Base-by-base conservation (phyloP, 2,888 invertebrate species). In the Clunio marinus region DNA sequence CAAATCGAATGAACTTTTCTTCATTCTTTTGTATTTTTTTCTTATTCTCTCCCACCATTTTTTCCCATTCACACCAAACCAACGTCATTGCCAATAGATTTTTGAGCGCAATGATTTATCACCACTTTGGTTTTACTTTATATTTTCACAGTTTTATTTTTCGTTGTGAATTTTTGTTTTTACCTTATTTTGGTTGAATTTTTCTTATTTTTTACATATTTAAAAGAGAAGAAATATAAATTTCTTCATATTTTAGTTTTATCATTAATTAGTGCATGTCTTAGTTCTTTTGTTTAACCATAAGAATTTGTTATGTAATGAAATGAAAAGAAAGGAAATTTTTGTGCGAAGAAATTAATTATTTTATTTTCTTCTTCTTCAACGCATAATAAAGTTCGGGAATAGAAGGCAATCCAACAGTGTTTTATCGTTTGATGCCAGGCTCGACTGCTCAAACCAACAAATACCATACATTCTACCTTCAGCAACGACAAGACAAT, bases 381-480 rank as follows among this genome's bases (percentile, higher is more conserved):
- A n/a, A 7, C 45, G 45, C 45, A n/a, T n/a, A 27, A 68, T 57
- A 74, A 86, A 94, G 95, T 83, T 95, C 95, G 78, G 95, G 95
- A 73, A 96, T 96, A 80, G 93, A 94, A 79, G 93, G 93, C 81
- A 96, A 94, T 81, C 95, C 95, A 70, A 93, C 93, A 74, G 95
- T 96, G 74, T 96, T 93, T 84, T 96, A 96, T 82, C 90, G 91
- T 71, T 82, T 96, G 77, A 96, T 96, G 90, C 93, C 93, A 71
- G 95, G 95, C 71, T 94, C 94, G 35, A 96, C 95, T 69, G 93
- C 95, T 5, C 95, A 96, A 81, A 96, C 95, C 73, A 96, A 96
- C 82, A 96, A 95, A 81, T 88, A 88, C 80, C 93, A 96, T 80
- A 94, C 94, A 71, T 96, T 95, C 81, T 96, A 96, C 80, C 85